Evolutionary conservation across 2,113 vertebrate genomes (phyloP).

Genomic region (Tragelaphus imberbis): DNA sequence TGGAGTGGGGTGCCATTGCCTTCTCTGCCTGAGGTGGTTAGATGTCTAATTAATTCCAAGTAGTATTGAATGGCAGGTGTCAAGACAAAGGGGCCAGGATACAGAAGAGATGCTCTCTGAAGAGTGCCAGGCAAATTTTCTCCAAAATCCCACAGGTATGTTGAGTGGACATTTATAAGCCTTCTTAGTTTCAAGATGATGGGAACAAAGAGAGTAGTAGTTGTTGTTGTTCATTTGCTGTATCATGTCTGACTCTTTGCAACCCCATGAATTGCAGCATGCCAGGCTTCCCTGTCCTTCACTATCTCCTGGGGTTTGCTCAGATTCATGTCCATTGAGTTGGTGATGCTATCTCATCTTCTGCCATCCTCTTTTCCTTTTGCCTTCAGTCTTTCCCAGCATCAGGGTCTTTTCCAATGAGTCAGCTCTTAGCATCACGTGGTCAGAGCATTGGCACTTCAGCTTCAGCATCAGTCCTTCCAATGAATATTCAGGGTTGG

Average conservation of each 20-base stretch:
- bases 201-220: neutral
- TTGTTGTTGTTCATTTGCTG: neutral
- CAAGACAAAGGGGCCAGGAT: neutral
- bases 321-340: neutral
- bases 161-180: neutral
- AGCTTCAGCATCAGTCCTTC: neutral
- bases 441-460: neutral
- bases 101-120: neutral
- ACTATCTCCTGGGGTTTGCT: neutral
- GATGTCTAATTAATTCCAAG: neutral
- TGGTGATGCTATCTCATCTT: neutral
- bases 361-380: neutral
- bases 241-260: neutral
- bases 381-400: neutral
- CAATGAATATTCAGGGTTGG: neutral
- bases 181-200: neutral
- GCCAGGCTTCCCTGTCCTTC: neutral
- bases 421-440: neutral
- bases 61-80: neutral
- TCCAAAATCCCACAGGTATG: neutral
- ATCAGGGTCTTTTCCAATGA: neutral
- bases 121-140: neutral
- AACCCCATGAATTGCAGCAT: neutral
- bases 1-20: neutral
- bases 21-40: neutral